These are phyloP conservation scores for Leistus spinibarbis DNA, from an alignment of 2,888 invertebrate species.

Conservation along the genomic window DNA sequence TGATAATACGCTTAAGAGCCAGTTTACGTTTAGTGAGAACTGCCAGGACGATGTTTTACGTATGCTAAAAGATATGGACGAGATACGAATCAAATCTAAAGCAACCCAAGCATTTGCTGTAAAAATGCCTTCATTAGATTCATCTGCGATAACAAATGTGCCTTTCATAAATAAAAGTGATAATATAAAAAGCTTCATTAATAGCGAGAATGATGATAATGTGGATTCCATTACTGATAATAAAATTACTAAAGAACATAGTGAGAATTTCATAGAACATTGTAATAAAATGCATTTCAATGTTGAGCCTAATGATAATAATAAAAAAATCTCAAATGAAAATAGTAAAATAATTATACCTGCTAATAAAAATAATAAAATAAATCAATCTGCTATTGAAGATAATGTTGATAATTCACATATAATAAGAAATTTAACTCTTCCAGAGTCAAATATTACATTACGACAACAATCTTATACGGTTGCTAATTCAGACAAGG, in stretches of 20 bases:
- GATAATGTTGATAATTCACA: not conserved
- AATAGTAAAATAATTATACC: not conserved
- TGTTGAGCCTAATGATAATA: not conserved
- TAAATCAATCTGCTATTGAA: too few species aligned
- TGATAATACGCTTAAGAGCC: slow-evolving; percentile 11
- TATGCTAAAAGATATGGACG: slow-evolving; percentile 18
- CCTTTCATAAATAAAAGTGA: slow-evolving; percentile 40
- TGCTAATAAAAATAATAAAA: not conserved
- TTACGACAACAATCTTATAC: not conserved
- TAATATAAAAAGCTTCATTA: not conserved
- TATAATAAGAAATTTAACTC: not conserved
- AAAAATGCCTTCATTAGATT: slow-evolving; percentile 16
- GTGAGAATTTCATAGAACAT: too few species aligned
- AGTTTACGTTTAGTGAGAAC: slow-evolving; percentile 10
- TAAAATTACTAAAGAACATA: not conserved
- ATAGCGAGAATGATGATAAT: not conserved
- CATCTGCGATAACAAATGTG: slow-evolving; percentile 37
- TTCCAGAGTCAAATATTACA: not conserved
- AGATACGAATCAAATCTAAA: not conserved
- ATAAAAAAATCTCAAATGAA: not conserved
- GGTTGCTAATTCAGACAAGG: not conserved
- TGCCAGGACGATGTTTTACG: slow-evolving; percentile 16
- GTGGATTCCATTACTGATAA: too few species aligned
- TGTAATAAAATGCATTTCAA: not conserved
- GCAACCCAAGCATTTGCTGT: slow-evolving; percentile 5